Conservation (phyloP, 2,113 vertebrate genomes). For the Forbesichthys papilliferus region DNA sequence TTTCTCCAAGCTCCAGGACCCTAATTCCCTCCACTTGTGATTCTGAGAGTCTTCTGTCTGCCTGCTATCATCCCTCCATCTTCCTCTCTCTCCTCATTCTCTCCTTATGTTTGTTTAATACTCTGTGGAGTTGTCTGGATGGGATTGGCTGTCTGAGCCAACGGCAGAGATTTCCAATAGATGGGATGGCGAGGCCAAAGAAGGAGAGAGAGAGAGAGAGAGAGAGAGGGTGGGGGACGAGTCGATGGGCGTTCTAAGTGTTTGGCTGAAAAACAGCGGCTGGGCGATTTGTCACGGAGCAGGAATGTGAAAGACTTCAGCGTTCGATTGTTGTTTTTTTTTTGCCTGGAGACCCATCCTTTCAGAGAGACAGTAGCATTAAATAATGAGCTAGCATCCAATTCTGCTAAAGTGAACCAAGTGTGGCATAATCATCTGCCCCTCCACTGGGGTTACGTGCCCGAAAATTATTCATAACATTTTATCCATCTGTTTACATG, state of each 20-base stretch:
- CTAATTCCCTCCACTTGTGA: conserved; percentile 59
- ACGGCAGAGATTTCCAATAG: conserved; percentile 67
- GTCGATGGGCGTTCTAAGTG: conserved; percentile 62
- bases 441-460: background rate
- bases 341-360: conserved; percentile 28
- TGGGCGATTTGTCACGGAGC: conserved; percentile 49
- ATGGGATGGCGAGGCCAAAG: conserved; percentile 55
- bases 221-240: conserved; percentile 51
- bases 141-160: conserved; percentile 65
- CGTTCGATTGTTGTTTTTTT: conserved; percentile 53
- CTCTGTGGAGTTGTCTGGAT: conserved; percentile 67
- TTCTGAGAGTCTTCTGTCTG: conserved; percentile 60
- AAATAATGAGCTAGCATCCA: conserved; percentile 30
- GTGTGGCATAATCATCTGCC: background rate
- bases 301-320: conserved; percentile 57
- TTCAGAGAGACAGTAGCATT: conserved; percentile 25
- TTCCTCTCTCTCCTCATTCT: conserved; percentile 69
- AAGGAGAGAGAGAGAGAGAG: conserved; percentile 35
- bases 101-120: conserved; percentile 81
- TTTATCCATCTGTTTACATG: conserved; percentile 1
- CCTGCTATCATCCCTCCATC: conserved; percentile 69
- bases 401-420: conserved; percentile 12
- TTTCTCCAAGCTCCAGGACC: conserved; percentile 21
- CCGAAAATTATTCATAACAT: background rate
- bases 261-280: conserved; percentile 54